Evolutionary conservation across 1,140 invertebrate genomes (phyloP), one percentile per base, ranked within the genome.

Genomic region (Oryzaephilus surinamensis): DNA sequence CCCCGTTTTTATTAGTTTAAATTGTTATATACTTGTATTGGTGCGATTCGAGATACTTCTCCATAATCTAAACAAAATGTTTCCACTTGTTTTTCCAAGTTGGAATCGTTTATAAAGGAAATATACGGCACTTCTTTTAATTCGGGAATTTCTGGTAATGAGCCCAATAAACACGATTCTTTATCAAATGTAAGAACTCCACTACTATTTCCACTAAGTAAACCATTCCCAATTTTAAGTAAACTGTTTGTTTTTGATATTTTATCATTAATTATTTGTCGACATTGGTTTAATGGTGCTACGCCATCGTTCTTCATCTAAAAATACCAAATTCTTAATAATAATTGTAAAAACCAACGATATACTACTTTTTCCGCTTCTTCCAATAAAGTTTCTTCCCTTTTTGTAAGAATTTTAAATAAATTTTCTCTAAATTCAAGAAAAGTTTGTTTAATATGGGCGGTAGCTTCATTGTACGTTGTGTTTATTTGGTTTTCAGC

Each of bases 71-170:
- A 16, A 28, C 47, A 46, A 19, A 49, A 41, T 21, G 47, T 36
- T n/a, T 35, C 28, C 8, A 57, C 30, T 29, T 53, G 42, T 4
- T 19, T 38, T 31, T 50, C 38, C 19, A 31, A 24, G 15, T 15
- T 38, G 17, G 42, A 26, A 14, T 57, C 51, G 45, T 37, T 44
- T 7, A 50, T 41, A 38, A 55, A 57, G 2, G 42, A 47, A 21
- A 57, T 49, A 41, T 41, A 55, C 50, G 55, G 52, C 45, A 57
- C 55, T 52, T 55, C 46, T 49, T 51, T 54, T 12, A 46, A 28
- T 27, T 48, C 41, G 18, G 52, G 51, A 6, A 55, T 44, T 38
- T 46, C 51, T 5, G 55, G 55, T 17, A 55, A 33, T 40, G 31
- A 51, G 34, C 52, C 55, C 28, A 57, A 38, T 6, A 34, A 12